These are phyloP conservation scores for Sturmia bella DNA, from an alignment of 2,888 invertebrate species.

Conservation along the genomic window DNA sequence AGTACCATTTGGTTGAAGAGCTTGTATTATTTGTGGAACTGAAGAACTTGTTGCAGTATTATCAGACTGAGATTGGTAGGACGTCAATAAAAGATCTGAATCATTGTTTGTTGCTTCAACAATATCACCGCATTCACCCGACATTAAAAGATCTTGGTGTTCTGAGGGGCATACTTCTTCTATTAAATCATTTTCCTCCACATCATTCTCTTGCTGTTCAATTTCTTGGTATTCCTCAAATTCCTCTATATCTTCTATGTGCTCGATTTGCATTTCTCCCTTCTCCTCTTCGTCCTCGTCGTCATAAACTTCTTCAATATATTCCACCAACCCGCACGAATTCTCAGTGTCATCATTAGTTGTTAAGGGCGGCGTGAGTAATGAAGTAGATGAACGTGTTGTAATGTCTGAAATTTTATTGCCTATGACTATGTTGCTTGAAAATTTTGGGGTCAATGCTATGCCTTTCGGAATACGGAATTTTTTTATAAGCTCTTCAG, in stretches of 20 bases:
- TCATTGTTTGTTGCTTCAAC: constrained; percentile 39
- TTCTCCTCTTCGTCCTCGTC: constrained; percentile 35
- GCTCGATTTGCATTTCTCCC: constrained; percentile 49
- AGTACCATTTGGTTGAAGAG: constrained; percentile 78
- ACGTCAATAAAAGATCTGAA: constrained; percentile 37
- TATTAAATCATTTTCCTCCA: constrained; percentile 62
- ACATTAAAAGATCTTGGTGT: constrained; percentile 66
- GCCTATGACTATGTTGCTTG: constrained; percentile 56
- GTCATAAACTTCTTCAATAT: constrained; percentile 71
- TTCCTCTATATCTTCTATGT: constrained; percentile 44
- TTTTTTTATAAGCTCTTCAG: constrained; percentile 79
- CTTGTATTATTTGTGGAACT: constrained; percentile 74
- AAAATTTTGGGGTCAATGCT: constrained; percentile 76
- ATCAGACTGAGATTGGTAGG: constrained; percentile 16
- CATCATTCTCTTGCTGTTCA: constrained; percentile 30
- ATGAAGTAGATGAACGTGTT: constrained; percentile 30
- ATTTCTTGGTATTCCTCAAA: constrained; percentile 50
- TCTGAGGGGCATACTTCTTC: constrained; percentile 64
- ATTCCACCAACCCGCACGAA: constrained; percentile 70
- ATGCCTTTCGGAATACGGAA: constrained; percentile 80
- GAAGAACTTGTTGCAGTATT: constrained; percentile 61
- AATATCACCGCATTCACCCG: constrained; percentile 60
- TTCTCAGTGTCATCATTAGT: constrained; percentile 69
- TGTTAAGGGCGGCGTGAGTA: constrained; percentile 54
- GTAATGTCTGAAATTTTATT: constrained; percentile 24